Percentiles rank a stretch among this genome's conserved stretches.
Evolutionary conservation across 2,113 vertebrate genomes (phyloP).

Genomic region (Pedionomus torquatus): DNA sequence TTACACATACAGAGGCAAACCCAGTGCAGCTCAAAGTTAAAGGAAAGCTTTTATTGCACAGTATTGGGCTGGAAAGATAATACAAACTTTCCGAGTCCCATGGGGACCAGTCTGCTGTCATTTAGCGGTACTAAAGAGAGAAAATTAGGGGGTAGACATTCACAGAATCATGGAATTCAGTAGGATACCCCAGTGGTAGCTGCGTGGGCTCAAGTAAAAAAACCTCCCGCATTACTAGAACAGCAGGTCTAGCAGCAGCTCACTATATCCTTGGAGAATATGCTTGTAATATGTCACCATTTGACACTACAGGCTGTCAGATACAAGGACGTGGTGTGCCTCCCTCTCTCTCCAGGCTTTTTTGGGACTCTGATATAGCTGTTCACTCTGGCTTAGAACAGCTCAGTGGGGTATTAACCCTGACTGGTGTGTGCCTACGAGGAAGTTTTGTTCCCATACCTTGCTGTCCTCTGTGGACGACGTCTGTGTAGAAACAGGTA

Average conservation of each 20-base stretch:
- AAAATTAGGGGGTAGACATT: background rate
- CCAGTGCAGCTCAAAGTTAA: background rate
- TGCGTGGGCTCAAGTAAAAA: background rate
- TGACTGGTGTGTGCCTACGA: background rate
- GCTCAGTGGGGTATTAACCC: background rate
- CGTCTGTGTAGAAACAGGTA: rapidly evolving
- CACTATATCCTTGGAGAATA: background rate
- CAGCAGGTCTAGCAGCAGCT: background rate
- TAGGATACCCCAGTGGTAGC: background rate
- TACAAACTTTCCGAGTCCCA: background rate
- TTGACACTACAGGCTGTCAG: background rate
- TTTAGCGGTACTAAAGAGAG: background rate
- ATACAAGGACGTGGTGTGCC: background rate
- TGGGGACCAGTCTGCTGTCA: background rate
- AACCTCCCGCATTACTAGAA: background rate
- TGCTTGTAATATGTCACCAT: background rate
- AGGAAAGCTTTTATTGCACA: background rate
- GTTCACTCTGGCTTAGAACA: background rate
- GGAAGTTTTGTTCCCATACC: background rate
- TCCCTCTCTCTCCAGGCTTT: background rate
- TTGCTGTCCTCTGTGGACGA: background rate
- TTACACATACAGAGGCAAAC: background rate
- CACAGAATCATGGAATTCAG: background rate
- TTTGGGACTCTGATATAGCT: background rate
- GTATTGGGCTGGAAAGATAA: background rate